Evolutionary conservation across 2,113 vertebrate species (phyloP).

Genomic region (Neodontobutis hainanensis): DNA sequence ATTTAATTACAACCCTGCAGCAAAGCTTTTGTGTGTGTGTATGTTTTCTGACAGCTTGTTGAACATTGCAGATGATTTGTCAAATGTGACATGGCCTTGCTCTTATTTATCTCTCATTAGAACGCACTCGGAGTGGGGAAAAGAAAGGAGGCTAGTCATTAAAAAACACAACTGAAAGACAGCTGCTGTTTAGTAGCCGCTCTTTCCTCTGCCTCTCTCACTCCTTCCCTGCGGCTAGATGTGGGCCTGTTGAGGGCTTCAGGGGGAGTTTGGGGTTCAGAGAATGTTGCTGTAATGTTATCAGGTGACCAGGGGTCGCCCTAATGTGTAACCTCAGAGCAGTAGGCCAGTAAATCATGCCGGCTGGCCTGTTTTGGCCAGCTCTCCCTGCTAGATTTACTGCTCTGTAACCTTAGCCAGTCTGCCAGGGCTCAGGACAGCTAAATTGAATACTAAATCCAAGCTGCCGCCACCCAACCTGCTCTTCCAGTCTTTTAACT

Average conservation of each 20-base stretch:
- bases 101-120: slow-evolving; percentile 70
- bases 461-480: slow-evolving; percentile 73
- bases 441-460: slow-evolving; percentile 86
- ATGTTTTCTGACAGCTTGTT: slow-evolving; percentile 71
- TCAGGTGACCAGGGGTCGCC: slow-evolving; percentile 74
- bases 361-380: slow-evolving; percentile 68
- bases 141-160: slow-evolving; percentile 51
- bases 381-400: slow-evolving; percentile 78
- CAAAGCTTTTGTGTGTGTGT: slow-evolving; percentile 60
- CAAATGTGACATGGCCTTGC: slow-evolving; percentile 70
- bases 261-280: slow-evolving; percentile 76
- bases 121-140: slow-evolving; percentile 48
- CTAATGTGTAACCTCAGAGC: slow-evolving; percentile 77
- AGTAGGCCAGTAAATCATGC: slow-evolving; percentile 77
- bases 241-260: slow-evolving; percentile 71
- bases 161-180: slow-evolving; percentile 62
- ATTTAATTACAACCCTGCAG: slow-evolving; percentile 78
- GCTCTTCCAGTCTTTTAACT: slow-evolving; percentile 28
- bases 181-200: slow-evolving; percentile 62
- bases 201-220: slow-evolving; percentile 13
- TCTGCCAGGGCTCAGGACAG: slow-evolving; percentile 77
- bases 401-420: slow-evolving; percentile 80
- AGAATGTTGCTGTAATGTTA: slow-evolving; percentile 76
- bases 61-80: slow-evolving; percentile 71
- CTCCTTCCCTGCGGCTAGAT: slow-evolving; percentile 60